Conservation (phyloP, 2,888 invertebrate species). For the Mechanitis mazaeus region DNA sequence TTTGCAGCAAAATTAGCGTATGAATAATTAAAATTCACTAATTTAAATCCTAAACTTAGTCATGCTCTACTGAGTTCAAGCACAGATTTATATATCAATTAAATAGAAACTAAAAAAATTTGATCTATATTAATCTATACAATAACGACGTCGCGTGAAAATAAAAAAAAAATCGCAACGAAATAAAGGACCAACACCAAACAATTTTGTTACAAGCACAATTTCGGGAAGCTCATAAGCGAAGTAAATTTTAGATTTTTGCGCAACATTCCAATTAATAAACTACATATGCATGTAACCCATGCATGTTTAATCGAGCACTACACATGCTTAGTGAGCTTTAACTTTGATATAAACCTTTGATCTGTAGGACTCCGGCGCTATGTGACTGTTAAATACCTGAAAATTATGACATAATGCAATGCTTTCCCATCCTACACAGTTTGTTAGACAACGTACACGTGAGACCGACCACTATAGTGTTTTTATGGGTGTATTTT, state of each 20-base stretch:
- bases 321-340: slow-evolving; percentile 71
- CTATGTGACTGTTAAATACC: slow-evolving; percentile 97
- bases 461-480: not conserved
- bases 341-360: slow-evolving; percentile 85
- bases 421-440: slow-evolving; percentile 54
- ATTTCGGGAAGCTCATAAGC: slow-evolving; percentile 29
- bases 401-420: slow-evolving; percentile 80
- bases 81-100: not conserved
- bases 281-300: slow-evolving; percentile 14
- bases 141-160: not conserved
- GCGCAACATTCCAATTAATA: slow-evolving; percentile 20
- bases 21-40: not conserved
- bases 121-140: not conserved
- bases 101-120: not conserved
- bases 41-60: not conserved
- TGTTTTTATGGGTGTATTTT: not conserved
- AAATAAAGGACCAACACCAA: slow-evolving; percentile 51
- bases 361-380: slow-evolving; percentile 94
- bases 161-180: not conserved
- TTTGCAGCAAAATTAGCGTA: not conserved
- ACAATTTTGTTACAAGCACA: slow-evolving; percentile 47
- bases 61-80: slow-evolving; percentile 3
- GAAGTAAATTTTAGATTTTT: slow-evolving; percentile 17
- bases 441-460: slow-evolving; percentile 19
- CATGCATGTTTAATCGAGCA: slow-evolving; percentile 47